Conservation (phyloP, 2,888 invertebrate species). For the Eurois occulta region DNA sequence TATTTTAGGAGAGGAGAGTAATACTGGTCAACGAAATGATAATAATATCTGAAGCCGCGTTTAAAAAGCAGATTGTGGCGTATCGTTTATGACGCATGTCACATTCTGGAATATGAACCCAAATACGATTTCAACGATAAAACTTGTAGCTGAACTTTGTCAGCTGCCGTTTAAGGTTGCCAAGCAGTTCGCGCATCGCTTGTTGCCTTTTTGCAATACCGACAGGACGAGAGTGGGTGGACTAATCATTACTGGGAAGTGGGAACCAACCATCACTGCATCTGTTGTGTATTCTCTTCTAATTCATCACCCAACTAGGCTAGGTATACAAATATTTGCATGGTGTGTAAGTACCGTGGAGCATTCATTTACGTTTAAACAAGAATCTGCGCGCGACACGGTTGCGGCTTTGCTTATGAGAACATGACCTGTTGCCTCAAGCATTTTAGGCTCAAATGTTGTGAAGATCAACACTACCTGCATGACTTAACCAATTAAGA, state of each 20-base stretch:
- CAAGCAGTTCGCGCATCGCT: not conserved
- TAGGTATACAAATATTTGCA: slow-evolving; percentile 11
- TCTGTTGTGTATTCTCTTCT: slow-evolving; percentile 1
- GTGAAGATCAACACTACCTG: slow-evolving; percentile 13
- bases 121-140: not conserved
- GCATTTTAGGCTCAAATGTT: slow-evolving; percentile 1
- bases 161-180: slow-evolving; percentile 6
- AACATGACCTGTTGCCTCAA: slow-evolving; percentile 45
- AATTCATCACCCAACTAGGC: slow-evolving; percentile 9
- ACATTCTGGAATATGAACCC: slow-evolving; percentile 15
- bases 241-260: slow-evolving; percentile 12
- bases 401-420: slow-evolving; percentile 43
- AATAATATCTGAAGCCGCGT: not conserved
- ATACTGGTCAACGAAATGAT: not conserved
- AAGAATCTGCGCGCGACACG: slow-evolving; percentile 33
- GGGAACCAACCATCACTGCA: not conserved
- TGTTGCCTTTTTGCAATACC: not conserved
- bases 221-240: slow-evolving; percentile 2
- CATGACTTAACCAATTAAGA: slow-evolving; percentile 32
- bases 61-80: not conserved
- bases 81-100: not conserved
- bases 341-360: slow-evolving; percentile 19
- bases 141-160: not conserved
- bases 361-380: slow-evolving; percentile 31
- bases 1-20: not conserved